These are phyloP conservation scores for Brachystomella parvula DNA, from an alignment of 1,140 invertebrate species.

Conservation along the genomic window DNA sequence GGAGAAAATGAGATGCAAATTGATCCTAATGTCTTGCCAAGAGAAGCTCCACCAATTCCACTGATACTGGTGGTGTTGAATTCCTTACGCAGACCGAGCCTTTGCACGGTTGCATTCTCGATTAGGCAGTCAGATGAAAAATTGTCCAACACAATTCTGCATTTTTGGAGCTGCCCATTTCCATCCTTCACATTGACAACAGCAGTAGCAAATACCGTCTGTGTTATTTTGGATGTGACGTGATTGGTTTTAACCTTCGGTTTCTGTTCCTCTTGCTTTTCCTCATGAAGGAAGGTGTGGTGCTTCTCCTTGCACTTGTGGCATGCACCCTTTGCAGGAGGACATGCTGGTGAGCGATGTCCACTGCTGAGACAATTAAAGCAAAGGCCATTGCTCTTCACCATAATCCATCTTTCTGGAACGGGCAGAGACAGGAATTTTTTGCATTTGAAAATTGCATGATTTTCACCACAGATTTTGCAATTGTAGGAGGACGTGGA, in stretches of 20 bases:
- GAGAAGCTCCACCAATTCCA: not conserved
- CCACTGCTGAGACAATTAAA: slow-evolving; percentile 11
- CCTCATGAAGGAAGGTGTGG: not conserved
- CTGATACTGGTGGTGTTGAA: not conserved
- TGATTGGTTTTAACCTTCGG: not conserved
- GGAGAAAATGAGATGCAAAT: not conserved
- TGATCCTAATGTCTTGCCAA: not conserved
- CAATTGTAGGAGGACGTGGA: not conserved
- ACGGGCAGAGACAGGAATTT: not conserved
- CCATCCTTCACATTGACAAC: not conserved
- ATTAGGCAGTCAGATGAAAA: not conserved
- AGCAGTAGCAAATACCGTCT: not conserved
- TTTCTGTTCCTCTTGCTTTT: not conserved
- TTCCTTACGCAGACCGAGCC: not conserved
- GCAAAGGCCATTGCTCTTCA: slow-evolving; percentile 9
- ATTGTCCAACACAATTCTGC: not conserved
- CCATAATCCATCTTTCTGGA: not conserved
- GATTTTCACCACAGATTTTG: not conserved
- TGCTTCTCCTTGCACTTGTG: not conserved
- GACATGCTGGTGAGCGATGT: slow-evolving; percentile 6
- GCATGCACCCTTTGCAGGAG: not conserved
- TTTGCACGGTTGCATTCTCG: not conserved
- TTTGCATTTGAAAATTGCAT: slow-evolving; percentile 10
- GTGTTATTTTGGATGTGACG: not conserved
- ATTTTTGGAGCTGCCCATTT: not conserved